Evolutionary conservation across 2,797 vertebrate species (phyloP).

Genomic region (Phataginus tetradactyla): DNA sequence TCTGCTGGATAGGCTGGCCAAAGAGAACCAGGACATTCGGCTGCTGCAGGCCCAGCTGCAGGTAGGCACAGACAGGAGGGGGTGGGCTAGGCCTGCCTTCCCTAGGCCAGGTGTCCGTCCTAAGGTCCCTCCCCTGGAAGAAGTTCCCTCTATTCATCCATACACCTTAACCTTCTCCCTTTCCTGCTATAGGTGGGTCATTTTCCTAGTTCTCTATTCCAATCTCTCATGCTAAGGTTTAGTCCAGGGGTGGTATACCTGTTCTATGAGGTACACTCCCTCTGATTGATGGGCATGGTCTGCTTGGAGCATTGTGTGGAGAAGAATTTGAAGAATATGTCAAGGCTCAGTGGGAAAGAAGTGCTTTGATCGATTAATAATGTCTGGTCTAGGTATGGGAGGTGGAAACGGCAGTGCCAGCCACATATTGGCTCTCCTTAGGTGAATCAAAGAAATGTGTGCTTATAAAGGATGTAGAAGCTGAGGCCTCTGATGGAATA

Average conservation of each 20-base stretch:
- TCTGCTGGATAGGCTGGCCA: conserved; percentile 89
- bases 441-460: background rate
- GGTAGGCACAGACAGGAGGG: conserved; percentile 83
- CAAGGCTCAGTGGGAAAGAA: background rate
- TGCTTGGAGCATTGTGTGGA: background rate
- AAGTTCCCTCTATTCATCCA: rapidly evolving
- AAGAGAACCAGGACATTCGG: conserved; percentile 91
- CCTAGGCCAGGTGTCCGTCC: background rate
- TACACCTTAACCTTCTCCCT: rapidly evolving
- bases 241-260: background rate
- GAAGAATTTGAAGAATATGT: background rate
- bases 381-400: background rate
- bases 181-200: too few species aligned
- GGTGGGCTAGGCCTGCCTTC: too few species aligned
- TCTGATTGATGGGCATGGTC: background rate
- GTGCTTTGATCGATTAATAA: background rate
- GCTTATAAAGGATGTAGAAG: background rate
- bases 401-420: background rate
- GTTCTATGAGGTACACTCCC: background rate
- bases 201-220: background rate
- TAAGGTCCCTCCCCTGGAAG: background rate
- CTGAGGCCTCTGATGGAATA: background rate
- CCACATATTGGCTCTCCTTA: background rate
- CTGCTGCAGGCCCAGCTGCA: conserved; percentile 92
- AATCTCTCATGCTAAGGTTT: background rate